These are phyloP conservation scores for Bradysia coprophila DNA, from an alignment of 1,140 invertebrate species.

Conservation along the genomic window DNA sequence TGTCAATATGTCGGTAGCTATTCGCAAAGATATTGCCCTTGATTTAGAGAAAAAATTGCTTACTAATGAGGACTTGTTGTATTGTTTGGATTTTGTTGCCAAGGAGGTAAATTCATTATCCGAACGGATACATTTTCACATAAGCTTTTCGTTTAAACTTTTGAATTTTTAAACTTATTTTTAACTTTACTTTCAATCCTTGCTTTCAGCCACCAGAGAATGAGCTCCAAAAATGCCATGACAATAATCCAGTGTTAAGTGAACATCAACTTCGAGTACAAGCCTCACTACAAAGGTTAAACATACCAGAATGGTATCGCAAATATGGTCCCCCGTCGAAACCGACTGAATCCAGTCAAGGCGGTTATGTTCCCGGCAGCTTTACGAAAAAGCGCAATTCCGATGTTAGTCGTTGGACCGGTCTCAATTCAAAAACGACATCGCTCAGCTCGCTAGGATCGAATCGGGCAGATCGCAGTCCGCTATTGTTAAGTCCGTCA, in stretches of 20 bases:
- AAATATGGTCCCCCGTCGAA: constrained; percentile 20
- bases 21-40: not conserved
- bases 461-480: constrained; percentile 22
- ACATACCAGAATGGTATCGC: constrained; percentile 76
- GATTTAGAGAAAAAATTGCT: not conserved
- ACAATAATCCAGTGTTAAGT: constrained; percentile 43
- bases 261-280: constrained; percentile 86
- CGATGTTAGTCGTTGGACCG: constrained; percentile 48
- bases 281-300: constrained; percentile 76
- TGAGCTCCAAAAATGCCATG: constrained; percentile 57
- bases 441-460: constrained; percentile 47
- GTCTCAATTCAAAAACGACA: constrained; percentile 57
- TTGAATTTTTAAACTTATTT: no score
- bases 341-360: constrained; percentile 13
- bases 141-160: no score
- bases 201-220: constrained; percentile 73
- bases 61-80: not conserved
- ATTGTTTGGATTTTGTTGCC: no score
- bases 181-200: no score
- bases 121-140: no score
- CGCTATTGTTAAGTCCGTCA: constrained; percentile 20
- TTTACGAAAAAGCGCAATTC: constrained; percentile 40
- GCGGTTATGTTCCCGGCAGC: constrained; percentile 17
- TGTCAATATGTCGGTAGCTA: not conserved
- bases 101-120: no score